Base-by-base conservation (phyloP, 1,140 invertebrate genomes). In the Eubasilissa regina region DNA sequence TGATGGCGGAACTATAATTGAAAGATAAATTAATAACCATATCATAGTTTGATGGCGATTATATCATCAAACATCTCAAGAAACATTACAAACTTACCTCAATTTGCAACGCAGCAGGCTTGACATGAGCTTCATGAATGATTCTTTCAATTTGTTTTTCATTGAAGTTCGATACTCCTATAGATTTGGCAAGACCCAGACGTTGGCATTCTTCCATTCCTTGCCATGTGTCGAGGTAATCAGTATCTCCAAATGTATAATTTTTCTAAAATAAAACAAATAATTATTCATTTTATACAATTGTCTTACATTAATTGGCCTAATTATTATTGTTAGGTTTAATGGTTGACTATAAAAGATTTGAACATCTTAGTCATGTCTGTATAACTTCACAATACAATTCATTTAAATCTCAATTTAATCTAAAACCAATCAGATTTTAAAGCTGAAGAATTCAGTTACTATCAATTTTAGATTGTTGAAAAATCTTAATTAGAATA, bases 151-250 rank as follows among this genome's bases (percentile, higher is more conserved):
- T 89, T 85, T 97, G 96, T 80, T 92, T 86, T 48, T 90, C 91
- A 85, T 95, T 96, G 84, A 97, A 97, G 84, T 97, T 97, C 17
- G 95, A 96, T 0, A 97, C 76, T 7, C 96, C 95, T 83, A 97
- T 95, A 44, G 92, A 92, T 81, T 92, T 93, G 0, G 90, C 87
- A 12, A 94, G 85, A 3, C 94, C 94, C 80, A 91, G 87, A 51
- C 91, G 87, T 1, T 92, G 88, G 78, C 91, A 90, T 58, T 89
- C 86, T 86, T 96, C 95, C 91, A 96, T 92, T 4, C 86, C 91
- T 81, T 90, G 90, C 92, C 92, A 94, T 4, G 93, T 91, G 15
- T 91, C 90, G 13, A 91, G 47, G 78, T 90, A 91, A 80, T 91
- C 90, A 0, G 88, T 89, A 25, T 86, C 85, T 19, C 72, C 80